phyloP scores from a whole-genome alignment of 2,888 invertebrate species.

The Pedicia rivosa region DNA sequence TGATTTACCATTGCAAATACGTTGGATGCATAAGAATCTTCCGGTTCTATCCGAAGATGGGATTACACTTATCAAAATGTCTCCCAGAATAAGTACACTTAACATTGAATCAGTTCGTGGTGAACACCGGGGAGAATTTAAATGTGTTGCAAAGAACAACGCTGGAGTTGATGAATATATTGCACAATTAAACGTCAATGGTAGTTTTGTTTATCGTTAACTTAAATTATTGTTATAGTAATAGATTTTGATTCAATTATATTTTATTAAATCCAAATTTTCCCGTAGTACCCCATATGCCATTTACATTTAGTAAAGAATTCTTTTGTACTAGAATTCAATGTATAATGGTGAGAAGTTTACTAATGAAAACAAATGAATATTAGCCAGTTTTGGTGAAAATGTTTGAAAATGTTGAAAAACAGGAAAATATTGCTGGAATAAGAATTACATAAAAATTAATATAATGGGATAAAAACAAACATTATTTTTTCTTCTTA shows the following conservation, averaged over 20 bases:
- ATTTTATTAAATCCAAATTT: too few relatives aligned
- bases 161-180: slow-evolving; percentile 30
- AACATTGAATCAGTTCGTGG: slow-evolving; percentile 58
- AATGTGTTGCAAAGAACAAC: slow-evolving; percentile 39
- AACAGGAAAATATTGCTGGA: too few relatives aligned
- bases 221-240: too few relatives aligned
- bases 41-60: slow-evolving; percentile 34
- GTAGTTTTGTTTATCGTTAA: slow-evolving; percentile 25
- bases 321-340: too few relatives aligned
- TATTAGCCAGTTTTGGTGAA: too few relatives aligned
- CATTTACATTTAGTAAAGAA: too few relatives aligned
- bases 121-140: slow-evolving; percentile 42
- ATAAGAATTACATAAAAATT: too few relatives aligned
- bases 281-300: too few relatives aligned
- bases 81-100: slow-evolving; percentile 48
- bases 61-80: slow-evolving; percentile 36
- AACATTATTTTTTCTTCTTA: background rate
- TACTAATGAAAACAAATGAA: too few relatives aligned
- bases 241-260: too few relatives aligned
- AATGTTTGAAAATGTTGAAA: too few relatives aligned
- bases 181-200: slow-evolving; percentile 17
- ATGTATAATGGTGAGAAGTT: too few relatives aligned
- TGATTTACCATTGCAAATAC: slow-evolving; percentile 59
- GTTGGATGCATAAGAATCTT: slow-evolving; percentile 45
- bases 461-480: background rate